Evolutionary conservation across 2,888 invertebrate genomes (phyloP).

Genomic region (Chouioia cunea): DNA sequence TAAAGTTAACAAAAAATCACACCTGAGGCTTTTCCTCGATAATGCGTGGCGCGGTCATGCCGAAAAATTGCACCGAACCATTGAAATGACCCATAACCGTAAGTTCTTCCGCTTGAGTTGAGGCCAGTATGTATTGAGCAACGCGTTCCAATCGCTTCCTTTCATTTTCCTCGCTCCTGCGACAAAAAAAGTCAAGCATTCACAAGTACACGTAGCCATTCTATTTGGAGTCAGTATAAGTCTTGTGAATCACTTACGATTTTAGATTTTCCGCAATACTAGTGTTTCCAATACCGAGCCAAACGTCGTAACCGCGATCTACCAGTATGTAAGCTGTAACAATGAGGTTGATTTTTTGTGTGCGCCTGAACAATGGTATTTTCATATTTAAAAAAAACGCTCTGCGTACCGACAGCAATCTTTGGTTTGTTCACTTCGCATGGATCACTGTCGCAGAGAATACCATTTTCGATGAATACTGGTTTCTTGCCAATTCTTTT

Average conservation of each 20-base stretch:
- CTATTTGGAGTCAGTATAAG: conserved; percentile 4
- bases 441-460: conserved; percentile 55
- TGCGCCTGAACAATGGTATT: neutral
- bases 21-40: conserved; percentile 44
- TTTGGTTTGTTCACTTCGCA: conserved; percentile 57
- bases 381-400: conserved; percentile 1
- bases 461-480: conserved; percentile 57
- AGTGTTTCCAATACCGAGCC: conserved; percentile 58
- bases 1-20: neutral
- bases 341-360: neutral
- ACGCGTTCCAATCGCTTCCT: conserved; percentile 53
- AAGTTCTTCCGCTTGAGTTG: conserved; percentile 56
- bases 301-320: conserved; percentile 60
- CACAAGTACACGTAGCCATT: conserved; percentile 4
- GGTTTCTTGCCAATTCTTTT: conserved; percentile 53
- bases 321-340: conserved; percentile 59
- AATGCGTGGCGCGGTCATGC: conserved; percentile 50
- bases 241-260: conserved; percentile 38
- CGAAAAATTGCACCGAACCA: conserved; percentile 56
- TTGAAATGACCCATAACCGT: conserved; percentile 60
- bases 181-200: conserved; percentile 13
- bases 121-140: conserved; percentile 55
- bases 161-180: conserved; percentile 55
- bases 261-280: conserved; percentile 49
- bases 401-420: conserved; percentile 55